Evolutionary conservation across 2,797 vertebrate genomes (phyloP).

Genomic region (Hyperoplus lanceolatus): DNA sequence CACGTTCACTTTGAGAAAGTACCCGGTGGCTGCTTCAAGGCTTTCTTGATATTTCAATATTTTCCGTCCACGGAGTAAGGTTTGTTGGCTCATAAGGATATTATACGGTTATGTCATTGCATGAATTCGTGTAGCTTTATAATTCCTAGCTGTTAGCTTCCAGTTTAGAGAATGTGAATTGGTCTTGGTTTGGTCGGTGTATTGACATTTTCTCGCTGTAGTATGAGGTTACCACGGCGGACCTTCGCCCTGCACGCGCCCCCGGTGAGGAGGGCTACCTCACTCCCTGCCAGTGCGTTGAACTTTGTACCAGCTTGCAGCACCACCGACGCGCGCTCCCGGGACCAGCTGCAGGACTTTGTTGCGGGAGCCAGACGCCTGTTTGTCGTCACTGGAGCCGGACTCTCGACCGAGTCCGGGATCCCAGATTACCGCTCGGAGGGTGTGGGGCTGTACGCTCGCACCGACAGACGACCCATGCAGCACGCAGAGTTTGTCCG

Average conservation of each 20-base stretch:
- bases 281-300: slow-evolving; percentile 48
- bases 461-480: slow-evolving; percentile 92
- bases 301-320: slow-evolving; percentile 90
- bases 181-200: too few relatives aligned
- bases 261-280: slow-evolving; percentile 45
- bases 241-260: slow-evolving; percentile 38
- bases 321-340: slow-evolving; percentile 78
- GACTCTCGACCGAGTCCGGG: slow-evolving; percentile 96
- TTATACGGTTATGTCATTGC: too few relatives aligned
- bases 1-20: not conserved
- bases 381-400: slow-evolving; percentile 93
- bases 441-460: slow-evolving; percentile 92
- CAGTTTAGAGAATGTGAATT: too few relatives aligned
- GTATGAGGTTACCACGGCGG: slow-evolving; percentile 76
- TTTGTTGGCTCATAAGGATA: not conserved
- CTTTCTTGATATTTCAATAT: not conserved
- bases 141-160: not conserved
- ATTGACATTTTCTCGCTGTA: slow-evolving; percentile 39
- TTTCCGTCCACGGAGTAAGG: fast-evolving
- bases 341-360: slow-evolving; percentile 90
- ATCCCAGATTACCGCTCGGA: slow-evolving; percentile 98
- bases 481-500: slow-evolving; percentile 91
- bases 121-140: not conserved
- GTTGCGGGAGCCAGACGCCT: slow-evolving; percentile 86
- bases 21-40: not conserved